Conservation (phyloP, 2,113 vertebrate genomes). For the Vicugna pacos region DNA sequence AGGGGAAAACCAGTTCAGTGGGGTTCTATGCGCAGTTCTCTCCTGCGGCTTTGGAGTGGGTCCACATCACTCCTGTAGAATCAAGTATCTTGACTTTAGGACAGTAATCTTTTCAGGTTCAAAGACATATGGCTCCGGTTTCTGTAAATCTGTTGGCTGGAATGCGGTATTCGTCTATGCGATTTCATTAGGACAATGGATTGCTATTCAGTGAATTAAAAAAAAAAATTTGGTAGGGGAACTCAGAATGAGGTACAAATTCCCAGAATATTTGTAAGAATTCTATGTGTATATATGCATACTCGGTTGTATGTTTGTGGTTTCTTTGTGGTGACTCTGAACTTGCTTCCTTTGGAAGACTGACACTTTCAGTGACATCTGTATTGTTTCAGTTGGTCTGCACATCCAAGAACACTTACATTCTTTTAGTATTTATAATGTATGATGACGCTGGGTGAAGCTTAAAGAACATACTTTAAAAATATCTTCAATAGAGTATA, state of each 20-base stretch:
- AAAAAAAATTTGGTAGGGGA: background rate
- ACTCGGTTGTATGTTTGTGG: accelerated
- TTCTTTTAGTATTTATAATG: background rate
- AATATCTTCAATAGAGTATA: background rate
- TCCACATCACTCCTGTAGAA: background rate
- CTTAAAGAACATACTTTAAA: background rate
- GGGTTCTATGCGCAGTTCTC: background rate
- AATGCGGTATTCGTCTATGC: background rate
- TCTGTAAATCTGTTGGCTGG: background rate
- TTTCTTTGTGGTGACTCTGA: background rate
- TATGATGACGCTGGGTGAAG: background rate
- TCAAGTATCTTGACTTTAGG: background rate
- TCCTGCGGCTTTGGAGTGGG: background rate
- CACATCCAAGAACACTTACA: background rate
- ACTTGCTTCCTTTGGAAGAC: background rate
- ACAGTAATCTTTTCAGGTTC: background rate
- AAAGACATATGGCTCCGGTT: background rate
- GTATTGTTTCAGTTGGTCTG: background rate
- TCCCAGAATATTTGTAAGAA: background rate
- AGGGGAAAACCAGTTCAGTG: background rate
- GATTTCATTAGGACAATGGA: background rate
- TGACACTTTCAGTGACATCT: background rate
- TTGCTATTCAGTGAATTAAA: background rate
- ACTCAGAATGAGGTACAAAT: background rate
- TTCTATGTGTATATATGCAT: background rate